Evolutionary conservation across 2,797 vertebrate genomes (phyloP), one percentile per base, ranked within the genome.

Genomic region (Chrysocyon brachyurus): DNA sequence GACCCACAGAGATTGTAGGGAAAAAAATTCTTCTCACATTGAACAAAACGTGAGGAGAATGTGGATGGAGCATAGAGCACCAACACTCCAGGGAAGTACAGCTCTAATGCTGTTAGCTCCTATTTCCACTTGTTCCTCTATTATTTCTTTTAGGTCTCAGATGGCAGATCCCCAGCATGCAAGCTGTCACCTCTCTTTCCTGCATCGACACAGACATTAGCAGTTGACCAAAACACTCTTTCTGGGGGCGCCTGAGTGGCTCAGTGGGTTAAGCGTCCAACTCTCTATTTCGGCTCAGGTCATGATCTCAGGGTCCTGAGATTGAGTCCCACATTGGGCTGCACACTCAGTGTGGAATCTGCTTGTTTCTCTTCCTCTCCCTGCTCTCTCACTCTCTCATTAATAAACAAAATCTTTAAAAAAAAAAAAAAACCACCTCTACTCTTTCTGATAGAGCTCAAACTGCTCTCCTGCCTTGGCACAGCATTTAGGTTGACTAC

Each of bases 341-440:
- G n/a, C 19, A 0, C 0, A 3, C n/a, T 68, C n/a, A 33, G 9
- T 11, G 4, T 68, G n/a, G 17, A 33, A 33, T 33, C n/a, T 21
- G 17, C 66, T 68, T 68, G 66, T 19, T 10, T n/a, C 66, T 68
- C 66, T 33, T 33, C 17, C 66, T 68, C 66, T 68, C 66, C 17
- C 17, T 68, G 66, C 17, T 68, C n/a, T 2, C 17, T 68, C 63
- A 12, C 16, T 68, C n/a, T 68, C n/a, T 68, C 66, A 33, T 10
- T 33, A 68, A 68, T 68, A 68, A 19, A 19, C 11, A 21, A 33
- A 68, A 68, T 21, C 66, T 19, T 68, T 2, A 33, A 33, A 64
- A 31, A 64, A 64, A 31, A 36, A 36, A 36, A 2, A 28, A 63
- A 63, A 14, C 31, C 22, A 33, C 40, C 40, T 46, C 40, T 46